These are phyloP conservation scores for Gymnoscelis rufifasciata DNA, from an alignment of 2,888 invertebrate species.

Conservation along the genomic window DNA sequence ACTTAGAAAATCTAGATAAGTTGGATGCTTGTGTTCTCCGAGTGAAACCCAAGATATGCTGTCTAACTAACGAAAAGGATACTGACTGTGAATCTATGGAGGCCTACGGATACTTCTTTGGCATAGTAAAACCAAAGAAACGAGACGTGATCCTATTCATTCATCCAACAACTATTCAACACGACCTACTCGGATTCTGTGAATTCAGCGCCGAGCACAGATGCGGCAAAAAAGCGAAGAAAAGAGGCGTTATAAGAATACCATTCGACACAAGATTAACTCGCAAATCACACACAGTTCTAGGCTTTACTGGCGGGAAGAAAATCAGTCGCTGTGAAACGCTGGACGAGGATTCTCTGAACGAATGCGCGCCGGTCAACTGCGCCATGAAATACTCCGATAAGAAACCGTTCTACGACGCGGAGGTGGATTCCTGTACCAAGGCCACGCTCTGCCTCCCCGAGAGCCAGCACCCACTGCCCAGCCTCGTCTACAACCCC, in stretches of 20 bases:
- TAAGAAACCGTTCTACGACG: constrained; percentile 44
- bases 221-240: constrained; percentile 34
- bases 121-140: constrained; percentile 40
- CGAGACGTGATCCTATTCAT: constrained; percentile 45
- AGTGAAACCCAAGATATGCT: constrained; percentile 45
- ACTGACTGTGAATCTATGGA: constrained; percentile 43
- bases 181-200: constrained; percentile 55
- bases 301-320: constrained; percentile 22
- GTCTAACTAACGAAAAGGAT: constrained; percentile 37
- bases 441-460: constrained; percentile 42
- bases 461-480: constrained; percentile 39
- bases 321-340: constrained; percentile 39
- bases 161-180: constrained; percentile 47
- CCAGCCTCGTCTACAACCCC: constrained; percentile 51
- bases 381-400: constrained; percentile 60
- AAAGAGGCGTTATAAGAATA: constrained; percentile 35
- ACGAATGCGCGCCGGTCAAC: constrained; percentile 47
- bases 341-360: constrained; percentile 50
- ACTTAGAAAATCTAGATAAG: constrained; percentile 48
- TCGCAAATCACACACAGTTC: constrained; percentile 29
- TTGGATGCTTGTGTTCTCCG: constrained; percentile 36
- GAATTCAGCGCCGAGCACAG: constrained; percentile 40
- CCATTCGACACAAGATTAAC: constrained; percentile 49
- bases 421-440: constrained; percentile 37
- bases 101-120: constrained; percentile 34